A percentile compares a stretch with the other conserved stretches of the same genome.
These are phyloP conservation scores for Venustoraphidia nigricollis DNA, from an alignment of 2,888 invertebrate genomes.

Conservation along the genomic window DNA sequence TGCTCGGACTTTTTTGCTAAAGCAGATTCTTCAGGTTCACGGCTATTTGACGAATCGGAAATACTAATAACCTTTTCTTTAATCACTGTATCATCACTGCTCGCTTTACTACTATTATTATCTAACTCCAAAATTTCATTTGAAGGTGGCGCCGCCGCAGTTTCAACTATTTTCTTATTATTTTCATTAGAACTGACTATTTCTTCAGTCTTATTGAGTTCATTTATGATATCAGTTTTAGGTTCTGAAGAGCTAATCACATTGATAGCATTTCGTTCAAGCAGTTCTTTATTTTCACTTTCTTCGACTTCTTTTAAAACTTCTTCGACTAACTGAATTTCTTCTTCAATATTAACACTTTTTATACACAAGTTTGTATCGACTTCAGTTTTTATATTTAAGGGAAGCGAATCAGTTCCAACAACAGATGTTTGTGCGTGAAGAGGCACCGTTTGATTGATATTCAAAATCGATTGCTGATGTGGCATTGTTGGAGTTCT, in stretches of 20 bases:
- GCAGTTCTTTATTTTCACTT: constrained; percentile 1
- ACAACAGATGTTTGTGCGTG: not conserved
- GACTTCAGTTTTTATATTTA: constrained; percentile 1
- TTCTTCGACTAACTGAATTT: constrained; percentile 5
- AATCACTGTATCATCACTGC: constrained; percentile 1
- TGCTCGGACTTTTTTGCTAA: constrained; percentile 1
- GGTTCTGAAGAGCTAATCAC: no score
- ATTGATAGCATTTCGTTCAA: constrained; percentile 1
- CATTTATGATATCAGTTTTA: no score
- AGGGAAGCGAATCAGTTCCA: no score
- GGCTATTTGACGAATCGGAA: no score
- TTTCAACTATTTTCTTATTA: no score
- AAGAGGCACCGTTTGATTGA: not conserved
- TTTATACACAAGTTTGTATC: not conserved
- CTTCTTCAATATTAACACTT: constrained; percentile 4
- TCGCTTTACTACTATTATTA: no score
- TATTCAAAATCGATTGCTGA: not conserved
- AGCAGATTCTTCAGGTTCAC: constrained; percentile 14
- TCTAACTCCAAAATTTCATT: no score
- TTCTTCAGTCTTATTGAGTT: no score
- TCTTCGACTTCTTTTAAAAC: constrained; percentile 6
- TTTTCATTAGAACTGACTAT: no score
- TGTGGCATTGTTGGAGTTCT: constrained; percentile 56
- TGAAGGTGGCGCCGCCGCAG: no score
- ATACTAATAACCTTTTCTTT: constrained; percentile 12